Base-by-base conservation (phyloP, 2,797 vertebrate genomes). In the Lepilemur ruficaudatus region DNA sequence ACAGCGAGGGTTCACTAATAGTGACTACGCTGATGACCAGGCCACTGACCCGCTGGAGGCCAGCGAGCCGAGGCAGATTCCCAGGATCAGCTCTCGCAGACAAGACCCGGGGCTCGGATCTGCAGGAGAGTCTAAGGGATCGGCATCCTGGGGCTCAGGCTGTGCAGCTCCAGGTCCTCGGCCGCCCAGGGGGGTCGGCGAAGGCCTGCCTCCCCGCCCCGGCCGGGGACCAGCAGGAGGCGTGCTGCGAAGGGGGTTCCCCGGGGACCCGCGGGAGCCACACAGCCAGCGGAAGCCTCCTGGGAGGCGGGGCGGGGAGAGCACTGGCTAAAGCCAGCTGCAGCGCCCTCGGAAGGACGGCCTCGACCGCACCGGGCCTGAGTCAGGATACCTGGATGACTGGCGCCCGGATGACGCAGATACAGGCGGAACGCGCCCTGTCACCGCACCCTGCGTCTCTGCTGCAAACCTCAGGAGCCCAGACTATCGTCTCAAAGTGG, bases 101-200 rank as follows among this genome's bases (percentile, higher is more conserved):
- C 32, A 41, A 76, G 55, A 46, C 75, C 79, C 17, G 7, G 46
- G 13, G 12, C 48, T 87, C 23, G 4, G 82, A 61, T 50, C 61
- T 25, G 50, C 25, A 7, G 59, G 67, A 88, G 7, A 59, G 55
- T 59, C 65, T 50, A 80, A 67, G 17, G 63, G 57, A 43, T 67
- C 10, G n/a, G 89, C 73, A 89, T 30, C 70, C 89, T 95, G 97
- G 96, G 91, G 59, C 95, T 96, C 96, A 87, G 89, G 35, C 67
- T 95, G 65, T 92, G 97, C 89, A 92, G 96, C 69, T 86, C 83
- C 9, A 0, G 38, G 86, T 81, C 89, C 91, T 70, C 81, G 23
- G 78, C 84, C 23, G 11, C 93, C 55, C 87, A 43, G 85, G 22
- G 65, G 63, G 57, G 59, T 69, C 48, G 65, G 72, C 89, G 38